phyloP scores from a whole-genome alignment of 2,888 invertebrate species.

The Agrochola litura region DNA sequence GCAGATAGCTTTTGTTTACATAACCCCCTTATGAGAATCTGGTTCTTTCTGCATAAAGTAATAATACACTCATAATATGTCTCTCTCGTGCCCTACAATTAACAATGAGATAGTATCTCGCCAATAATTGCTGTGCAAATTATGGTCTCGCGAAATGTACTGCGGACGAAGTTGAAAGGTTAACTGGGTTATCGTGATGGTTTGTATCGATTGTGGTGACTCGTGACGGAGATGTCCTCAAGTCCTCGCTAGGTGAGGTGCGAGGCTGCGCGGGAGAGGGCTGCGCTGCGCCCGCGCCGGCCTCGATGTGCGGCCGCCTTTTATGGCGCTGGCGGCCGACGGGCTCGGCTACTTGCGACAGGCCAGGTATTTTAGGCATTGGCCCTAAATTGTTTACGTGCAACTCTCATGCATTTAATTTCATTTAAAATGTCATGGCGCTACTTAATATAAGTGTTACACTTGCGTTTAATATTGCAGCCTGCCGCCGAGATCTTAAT shows the following conservation, averaged over 20 bases:
- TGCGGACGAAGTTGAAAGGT: conserved; percentile 74
- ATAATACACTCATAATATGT: conserved; percentile 45
- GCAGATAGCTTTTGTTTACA: conserved; percentile 68
- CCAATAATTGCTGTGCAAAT: conserved; percentile 67
- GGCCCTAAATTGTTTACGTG: conserved; percentile 83
- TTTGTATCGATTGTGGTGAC: conserved; percentile 50
- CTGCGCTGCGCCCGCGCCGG: conserved; percentile 69
- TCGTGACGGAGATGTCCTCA: conserved; percentile 72
- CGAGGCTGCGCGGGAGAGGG: conserved; percentile 59
- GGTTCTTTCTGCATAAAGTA: conserved; percentile 29
- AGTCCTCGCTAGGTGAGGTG: conserved; percentile 63
- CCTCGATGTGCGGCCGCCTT: conserved; percentile 83
- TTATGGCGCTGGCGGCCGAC: conserved; percentile 85
- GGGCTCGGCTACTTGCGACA: conserved; percentile 78
- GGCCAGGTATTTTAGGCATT: conserved; percentile 81
- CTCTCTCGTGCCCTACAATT: conserved; percentile 66
- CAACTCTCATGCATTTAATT: conserved; percentile 72
- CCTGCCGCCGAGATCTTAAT: conserved; percentile 43
- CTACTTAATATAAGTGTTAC: conserved; percentile 69
- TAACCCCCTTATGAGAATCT: conserved; percentile 42
- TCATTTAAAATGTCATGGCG: conserved; percentile 76
- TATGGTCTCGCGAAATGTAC: conserved; percentile 70
- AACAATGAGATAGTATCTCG: conserved; percentile 69
- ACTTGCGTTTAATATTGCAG: conserved; percentile 52
- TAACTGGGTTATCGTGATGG: conserved; percentile 67